These are phyloP conservation scores for Poecile montanus DNA, from an alignment of 2,797 vertebrate genomes.

Conservation along the genomic window DNA sequence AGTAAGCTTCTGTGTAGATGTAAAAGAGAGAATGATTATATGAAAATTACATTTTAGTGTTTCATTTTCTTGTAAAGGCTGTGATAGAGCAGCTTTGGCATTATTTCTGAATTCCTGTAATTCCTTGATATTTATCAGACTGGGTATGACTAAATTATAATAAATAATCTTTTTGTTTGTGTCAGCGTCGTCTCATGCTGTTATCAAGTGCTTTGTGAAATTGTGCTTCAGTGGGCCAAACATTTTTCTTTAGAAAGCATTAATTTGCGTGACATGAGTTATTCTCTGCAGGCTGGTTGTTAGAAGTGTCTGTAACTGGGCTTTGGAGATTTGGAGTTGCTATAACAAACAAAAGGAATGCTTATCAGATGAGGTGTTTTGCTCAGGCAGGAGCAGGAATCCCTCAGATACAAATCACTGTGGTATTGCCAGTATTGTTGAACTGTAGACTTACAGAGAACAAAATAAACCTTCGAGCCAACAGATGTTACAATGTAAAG, in stretches of 20 bases:
- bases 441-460: neutral
- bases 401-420: neutral
- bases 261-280: neutral
- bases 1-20: accelerated
- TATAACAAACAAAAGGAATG: neutral
- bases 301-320: neutral
- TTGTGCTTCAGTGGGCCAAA: neutral
- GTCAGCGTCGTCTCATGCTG: neutral
- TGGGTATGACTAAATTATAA: neutral
- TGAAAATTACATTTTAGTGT: neutral
- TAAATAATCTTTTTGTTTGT: neutral
- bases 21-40: neutral
- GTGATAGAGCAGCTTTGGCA: neutral
- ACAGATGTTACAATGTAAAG: neutral
- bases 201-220: neutral
- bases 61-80: neutral
- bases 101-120: neutral
- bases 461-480: neutral
- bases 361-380: neutral
- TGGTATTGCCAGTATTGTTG: neutral
- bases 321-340: neutral
- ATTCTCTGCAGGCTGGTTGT: neutral
- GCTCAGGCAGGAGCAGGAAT: slow-evolving; percentile 32
- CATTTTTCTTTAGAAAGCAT: neutral
- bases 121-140: neutral